These are phyloP conservation scores for Acanthosepion pharaonis DNA, from an alignment of 2,888 invertebrate genomes.

Conservation along the genomic window DNA sequence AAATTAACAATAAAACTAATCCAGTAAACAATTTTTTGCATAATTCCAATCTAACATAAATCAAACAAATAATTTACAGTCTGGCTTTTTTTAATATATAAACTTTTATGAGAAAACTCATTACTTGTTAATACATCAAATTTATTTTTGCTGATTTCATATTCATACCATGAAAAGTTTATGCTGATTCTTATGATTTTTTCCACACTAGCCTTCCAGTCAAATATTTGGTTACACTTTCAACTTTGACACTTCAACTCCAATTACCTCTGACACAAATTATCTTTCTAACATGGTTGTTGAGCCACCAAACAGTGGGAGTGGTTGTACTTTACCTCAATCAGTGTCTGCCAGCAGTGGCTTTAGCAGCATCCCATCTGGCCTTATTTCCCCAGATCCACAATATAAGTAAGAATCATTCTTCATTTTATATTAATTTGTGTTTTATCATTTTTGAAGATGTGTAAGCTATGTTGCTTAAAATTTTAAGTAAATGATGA, in stretches of 20 bases:
- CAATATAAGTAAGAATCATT: slow-evolving; percentile 23
- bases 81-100: too few species aligned
- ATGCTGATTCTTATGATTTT: background rate
- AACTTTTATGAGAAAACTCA: too few species aligned
- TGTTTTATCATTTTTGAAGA: background rate
- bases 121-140: too few species aligned
- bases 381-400: background rate
- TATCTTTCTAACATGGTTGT: slow-evolving; percentile 24
- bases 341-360: slow-evolving; percentile 44
- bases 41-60: too few species aligned
- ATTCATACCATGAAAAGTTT: background rate
- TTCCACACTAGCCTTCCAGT: background rate
- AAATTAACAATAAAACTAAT: too few species aligned
- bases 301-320: background rate
- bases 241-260: slow-evolving; percentile 18
- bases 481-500: background rate
- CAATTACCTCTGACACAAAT: background rate
- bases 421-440: background rate
- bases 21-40: too few species aligned
- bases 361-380: slow-evolving; percentile 43
- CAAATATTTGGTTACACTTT: background rate
- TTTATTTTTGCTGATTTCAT: background rate
- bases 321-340: background rate
- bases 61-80: too few species aligned
- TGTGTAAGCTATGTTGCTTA: background rate